Percentiles rank a stretch among this genome's conserved stretches.
Conservation (phyloP, 2,888 invertebrate genomes). For the Drosophila seclusa region DNA sequence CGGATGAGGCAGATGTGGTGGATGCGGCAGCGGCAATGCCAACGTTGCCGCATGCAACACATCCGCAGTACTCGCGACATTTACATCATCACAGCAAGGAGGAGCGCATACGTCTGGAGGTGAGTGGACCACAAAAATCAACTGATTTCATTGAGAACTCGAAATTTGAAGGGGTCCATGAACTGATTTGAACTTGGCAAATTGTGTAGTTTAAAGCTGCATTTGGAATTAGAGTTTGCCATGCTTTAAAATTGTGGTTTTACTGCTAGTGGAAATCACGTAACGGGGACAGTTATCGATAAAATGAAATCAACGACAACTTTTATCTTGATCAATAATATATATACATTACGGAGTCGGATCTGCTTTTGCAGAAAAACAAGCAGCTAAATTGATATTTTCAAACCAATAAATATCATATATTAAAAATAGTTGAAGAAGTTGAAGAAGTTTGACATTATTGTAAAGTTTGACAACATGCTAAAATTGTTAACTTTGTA, state of each 20-base stretch:
- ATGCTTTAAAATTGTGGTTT: not conserved
- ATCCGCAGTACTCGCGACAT: constrained; percentile 62
- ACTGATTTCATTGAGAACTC: constrained; percentile 1
- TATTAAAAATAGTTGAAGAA: not conserved
- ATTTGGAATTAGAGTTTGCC: not conserved
- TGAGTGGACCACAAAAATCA: constrained; percentile 56
- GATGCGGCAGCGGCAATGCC: constrained; percentile 62
- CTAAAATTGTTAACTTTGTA: not conserved
- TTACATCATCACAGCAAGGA: constrained; percentile 70
- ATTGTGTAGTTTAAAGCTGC: not conserved
- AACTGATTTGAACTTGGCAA: not conserved
- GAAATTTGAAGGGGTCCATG: not conserved
- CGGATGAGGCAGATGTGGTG: constrained; percentile 62
- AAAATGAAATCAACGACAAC: not conserved
- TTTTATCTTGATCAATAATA: not conserved
- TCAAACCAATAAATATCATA: not conserved
- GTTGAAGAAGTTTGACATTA: not conserved
- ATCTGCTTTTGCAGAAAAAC: not conserved
- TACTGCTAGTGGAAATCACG: not conserved
- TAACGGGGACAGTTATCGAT: not conserved
- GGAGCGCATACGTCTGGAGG: constrained; percentile 84
- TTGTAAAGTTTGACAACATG: not conserved
- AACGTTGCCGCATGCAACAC: constrained; percentile 44
- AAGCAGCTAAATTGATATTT: not conserved
- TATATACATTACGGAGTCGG: rapidly evolving